phyloP scores from a whole-genome alignment of 2,797 vertebrate species.

The Anabas testudineus region DNA sequence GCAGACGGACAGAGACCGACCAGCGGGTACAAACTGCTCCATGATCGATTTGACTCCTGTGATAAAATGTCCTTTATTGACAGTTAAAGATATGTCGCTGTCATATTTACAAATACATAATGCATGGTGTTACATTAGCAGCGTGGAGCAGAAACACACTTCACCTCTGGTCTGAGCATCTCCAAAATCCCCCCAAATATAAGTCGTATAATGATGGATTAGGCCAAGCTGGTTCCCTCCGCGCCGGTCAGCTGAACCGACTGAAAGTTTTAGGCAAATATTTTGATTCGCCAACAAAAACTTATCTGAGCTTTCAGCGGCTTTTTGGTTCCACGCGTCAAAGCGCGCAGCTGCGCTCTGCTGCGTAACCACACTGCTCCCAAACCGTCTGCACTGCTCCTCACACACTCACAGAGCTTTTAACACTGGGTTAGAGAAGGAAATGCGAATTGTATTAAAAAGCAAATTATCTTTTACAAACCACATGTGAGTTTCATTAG shows the following conservation, averaged over 20 bases:
- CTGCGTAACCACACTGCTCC: too few relatives aligned
- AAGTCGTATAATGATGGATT: constrained; percentile 50
- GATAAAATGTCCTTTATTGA: constrained; percentile 73
- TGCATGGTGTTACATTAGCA: constrained; percentile 68
- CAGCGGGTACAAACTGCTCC: constrained; percentile 55
- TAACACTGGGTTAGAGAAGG: background rate
- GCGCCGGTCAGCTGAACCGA: constrained; percentile 49
- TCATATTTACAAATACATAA: constrained; percentile 73
- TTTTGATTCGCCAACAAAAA: constrained; percentile 33
- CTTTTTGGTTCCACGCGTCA: constrained; percentile 18
- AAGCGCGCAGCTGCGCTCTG: constrained; percentile 10
- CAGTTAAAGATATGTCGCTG: constrained; percentile 61
- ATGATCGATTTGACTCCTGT: constrained; percentile 48
- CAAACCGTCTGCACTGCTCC: too few relatives aligned
- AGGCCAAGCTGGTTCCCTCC: constrained; percentile 43
- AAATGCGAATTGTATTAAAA: background rate
- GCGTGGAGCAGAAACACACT: constrained; percentile 55
- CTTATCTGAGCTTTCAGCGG: constrained; percentile 5
- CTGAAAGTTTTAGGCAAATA: constrained; percentile 28
- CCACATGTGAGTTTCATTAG: too few relatives aligned
- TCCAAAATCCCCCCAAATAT: constrained; percentile 20
- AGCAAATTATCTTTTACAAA: background rate
- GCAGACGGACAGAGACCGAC: constrained; percentile 64
- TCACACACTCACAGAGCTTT: too few relatives aligned
- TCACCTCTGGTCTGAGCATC: constrained; percentile 58